A percentile compares a stretch with the other conserved stretches of the same genome.
Evolutionary conservation across 2,888 invertebrate species (phyloP).

Genomic region (Pyrrhia umbra): DNA sequence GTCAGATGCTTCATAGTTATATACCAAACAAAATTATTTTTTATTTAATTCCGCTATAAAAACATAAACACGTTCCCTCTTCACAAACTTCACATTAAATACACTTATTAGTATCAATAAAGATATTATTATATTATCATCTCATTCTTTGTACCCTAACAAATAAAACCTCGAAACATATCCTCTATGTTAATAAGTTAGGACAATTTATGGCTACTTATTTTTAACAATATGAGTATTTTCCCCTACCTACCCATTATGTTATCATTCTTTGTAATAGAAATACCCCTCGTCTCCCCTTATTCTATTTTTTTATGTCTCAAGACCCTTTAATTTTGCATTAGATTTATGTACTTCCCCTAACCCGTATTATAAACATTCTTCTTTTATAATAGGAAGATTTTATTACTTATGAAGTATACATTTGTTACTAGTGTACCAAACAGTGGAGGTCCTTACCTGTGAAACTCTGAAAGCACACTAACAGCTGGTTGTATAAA

Average conservation of each 20-base stretch:
- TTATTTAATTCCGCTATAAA: too few relatives aligned
- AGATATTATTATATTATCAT: slow-evolving; percentile 13
- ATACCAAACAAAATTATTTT: too few relatives aligned
- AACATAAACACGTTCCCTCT: neutral
- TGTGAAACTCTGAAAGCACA: too few relatives aligned
- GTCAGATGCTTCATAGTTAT: too few relatives aligned
- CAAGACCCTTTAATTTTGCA: slow-evolving; percentile 22
- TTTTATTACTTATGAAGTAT: too few relatives aligned
- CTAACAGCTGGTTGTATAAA: too few relatives aligned
- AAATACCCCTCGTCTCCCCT: slow-evolving; percentile 15
- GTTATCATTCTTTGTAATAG: slow-evolving; percentile 27
- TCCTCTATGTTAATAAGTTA: slow-evolving; percentile 38
- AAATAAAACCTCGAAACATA: slow-evolving; percentile 38
- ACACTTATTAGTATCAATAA: slow-evolving; percentile 22
- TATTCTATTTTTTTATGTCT: slow-evolving; percentile 16
- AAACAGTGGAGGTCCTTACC: too few relatives aligned
- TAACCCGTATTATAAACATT: slow-evolving; percentile 1
- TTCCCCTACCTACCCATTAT: slow-evolving; percentile 10
- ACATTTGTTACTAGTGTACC: too few relatives aligned
- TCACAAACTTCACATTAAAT: slow-evolving; percentile 1
- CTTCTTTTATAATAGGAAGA: too few relatives aligned
- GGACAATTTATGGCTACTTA: slow-evolving; percentile 38
- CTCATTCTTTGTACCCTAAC: slow-evolving; percentile 11
- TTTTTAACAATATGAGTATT: slow-evolving; percentile 37
- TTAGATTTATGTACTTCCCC: slow-evolving; percentile 18